These are phyloP conservation scores for Siphamia tubifer DNA, from an alignment of 2,113 vertebrate genomes.

Conservation along the genomic window DNA sequence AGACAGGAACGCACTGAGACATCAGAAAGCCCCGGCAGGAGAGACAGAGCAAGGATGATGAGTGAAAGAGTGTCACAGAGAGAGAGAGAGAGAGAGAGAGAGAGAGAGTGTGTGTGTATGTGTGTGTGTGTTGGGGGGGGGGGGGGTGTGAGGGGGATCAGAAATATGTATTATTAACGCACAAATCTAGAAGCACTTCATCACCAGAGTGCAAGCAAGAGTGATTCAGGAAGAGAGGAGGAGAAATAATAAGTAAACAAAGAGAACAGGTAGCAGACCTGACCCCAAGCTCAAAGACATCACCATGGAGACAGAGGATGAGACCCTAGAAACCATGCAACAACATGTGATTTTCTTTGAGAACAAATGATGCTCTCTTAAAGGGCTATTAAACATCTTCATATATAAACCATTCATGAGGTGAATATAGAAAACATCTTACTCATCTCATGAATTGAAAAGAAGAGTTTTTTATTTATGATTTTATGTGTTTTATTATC, in stretches of 20 bases:
- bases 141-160: slow-evolving; percentile 35
- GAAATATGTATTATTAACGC: slow-evolving; percentile 66
- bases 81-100: not conserved
- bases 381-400: no score
- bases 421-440: no score
- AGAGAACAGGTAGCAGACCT: slow-evolving; percentile 18
- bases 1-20: slow-evolving; percentile 29
- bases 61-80: not conserved
- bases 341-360: not conserved
- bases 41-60: slow-evolving; percentile 1
- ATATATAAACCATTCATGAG: no score
- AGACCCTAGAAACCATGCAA: not conserved
- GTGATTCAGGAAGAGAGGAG: not conserved
- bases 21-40: slow-evolving; percentile 8
- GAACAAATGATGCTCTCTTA: no score
- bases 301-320: slow-evolving; percentile 29
- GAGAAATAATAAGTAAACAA: not conserved
- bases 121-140: no score
- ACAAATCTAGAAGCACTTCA: slow-evolving; percentile 68
- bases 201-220: slow-evolving; percentile 34
- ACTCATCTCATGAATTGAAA: no score
- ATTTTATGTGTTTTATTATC: no score
- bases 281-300: slow-evolving; percentile 31
- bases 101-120: slow-evolving; percentile 41
- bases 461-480: no score